These are phyloP conservation scores for Lingula anatina DNA, from an alignment of 2,888 invertebrate species.

Conservation along the genomic window DNA sequence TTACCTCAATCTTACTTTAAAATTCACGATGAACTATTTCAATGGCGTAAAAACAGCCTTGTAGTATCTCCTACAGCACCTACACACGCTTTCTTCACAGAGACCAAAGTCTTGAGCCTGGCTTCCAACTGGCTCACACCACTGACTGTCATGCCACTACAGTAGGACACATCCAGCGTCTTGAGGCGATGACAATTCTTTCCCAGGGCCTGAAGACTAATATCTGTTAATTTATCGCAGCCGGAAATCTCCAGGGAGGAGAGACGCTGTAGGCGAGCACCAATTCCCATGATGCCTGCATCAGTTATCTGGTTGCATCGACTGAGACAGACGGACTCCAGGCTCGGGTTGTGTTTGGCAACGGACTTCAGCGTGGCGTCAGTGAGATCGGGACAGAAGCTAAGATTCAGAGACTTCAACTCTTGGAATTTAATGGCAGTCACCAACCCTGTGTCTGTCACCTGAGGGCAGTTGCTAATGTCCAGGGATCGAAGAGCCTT, in stretches of 20 bases:
- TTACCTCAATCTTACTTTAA: no score
- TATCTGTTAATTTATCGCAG: constrained; percentile 62
- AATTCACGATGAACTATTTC: no score
- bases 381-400: constrained; percentile 66
- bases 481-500: constrained; percentile 59
- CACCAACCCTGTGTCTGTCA: constrained; percentile 68
- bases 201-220: constrained; percentile 57
- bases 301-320: constrained; percentile 69
- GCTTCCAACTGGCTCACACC: constrained; percentile 33
- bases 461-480: constrained; percentile 65
- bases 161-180: constrained; percentile 59
- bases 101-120: constrained; percentile 18
- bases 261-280: constrained; percentile 56
- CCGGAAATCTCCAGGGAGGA: constrained; percentile 61
- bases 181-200: constrained; percentile 57
- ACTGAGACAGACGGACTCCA: constrained; percentile 65
- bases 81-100: constrained; percentile 30
- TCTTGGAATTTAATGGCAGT: constrained; percentile 66
- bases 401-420: constrained; percentile 61
- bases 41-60: no score
- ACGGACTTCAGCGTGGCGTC: constrained; percentile 63
- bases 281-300: constrained; percentile 57
- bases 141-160: constrained; percentile 36
- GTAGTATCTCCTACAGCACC: no score
- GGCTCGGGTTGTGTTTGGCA: constrained; percentile 64